Evolutionary conservation across 2,797 vertebrate genomes (phyloP).

Genomic region (Acipenser ruthenus): DNA sequence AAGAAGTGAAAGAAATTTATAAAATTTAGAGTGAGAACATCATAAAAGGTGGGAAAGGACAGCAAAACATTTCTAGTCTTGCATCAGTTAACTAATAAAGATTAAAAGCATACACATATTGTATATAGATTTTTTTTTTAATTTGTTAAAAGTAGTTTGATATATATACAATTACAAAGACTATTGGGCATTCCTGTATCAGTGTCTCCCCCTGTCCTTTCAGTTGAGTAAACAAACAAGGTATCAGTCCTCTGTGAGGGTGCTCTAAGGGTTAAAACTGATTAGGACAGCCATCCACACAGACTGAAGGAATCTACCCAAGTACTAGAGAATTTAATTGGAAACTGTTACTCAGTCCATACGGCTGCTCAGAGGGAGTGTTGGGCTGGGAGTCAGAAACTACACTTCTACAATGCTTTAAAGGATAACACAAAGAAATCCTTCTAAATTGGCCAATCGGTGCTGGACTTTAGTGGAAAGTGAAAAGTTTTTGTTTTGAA

Average conservation of each 20-base stretch:
- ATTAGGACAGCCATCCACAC: slow-evolving; percentile 45
- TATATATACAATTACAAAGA: neutral
- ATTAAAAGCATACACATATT: neutral
- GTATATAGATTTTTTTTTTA: neutral
- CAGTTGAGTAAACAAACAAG: slow-evolving; percentile 65
- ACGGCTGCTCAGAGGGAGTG: slow-evolving; percentile 14
- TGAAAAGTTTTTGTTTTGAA: slow-evolving; percentile 25
- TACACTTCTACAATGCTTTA: slow-evolving; percentile 17
- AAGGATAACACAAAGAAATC: slow-evolving; percentile 15
- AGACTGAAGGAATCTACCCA: slow-evolving; percentile 48
- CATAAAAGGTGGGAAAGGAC: neutral
- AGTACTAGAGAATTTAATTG: slow-evolving; percentile 22
- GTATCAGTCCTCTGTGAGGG: slow-evolving; percentile 31
- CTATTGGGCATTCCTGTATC: slow-evolving; percentile 16
- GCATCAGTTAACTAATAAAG: neutral
- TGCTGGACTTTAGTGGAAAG: neutral
- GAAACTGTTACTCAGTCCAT: slow-evolving; percentile 26
- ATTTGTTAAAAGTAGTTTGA: neutral
- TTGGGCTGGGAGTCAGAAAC: slow-evolving; percentile 10
- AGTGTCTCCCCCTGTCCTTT: slow-evolving; percentile 44
- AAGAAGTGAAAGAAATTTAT: too few relatives aligned
- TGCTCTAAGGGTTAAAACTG: slow-evolving; percentile 45
- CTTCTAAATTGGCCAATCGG: neutral
- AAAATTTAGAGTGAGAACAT: neutral
- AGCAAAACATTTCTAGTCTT: neutral